phyloP scores from a whole-genome alignment of 2,888 invertebrate genomes.

The Apantesis nais region DNA sequence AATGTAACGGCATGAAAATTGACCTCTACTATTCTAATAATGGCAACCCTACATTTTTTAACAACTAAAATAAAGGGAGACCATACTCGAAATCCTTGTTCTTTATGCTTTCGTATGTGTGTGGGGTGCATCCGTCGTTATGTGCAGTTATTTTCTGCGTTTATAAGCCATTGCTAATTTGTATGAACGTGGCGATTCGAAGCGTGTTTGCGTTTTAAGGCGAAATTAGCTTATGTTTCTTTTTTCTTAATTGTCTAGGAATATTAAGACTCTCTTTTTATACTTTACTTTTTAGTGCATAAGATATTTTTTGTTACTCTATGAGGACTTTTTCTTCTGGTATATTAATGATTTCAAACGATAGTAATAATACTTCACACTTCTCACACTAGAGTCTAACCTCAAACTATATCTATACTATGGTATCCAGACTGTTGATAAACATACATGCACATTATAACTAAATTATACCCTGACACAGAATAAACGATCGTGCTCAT shows the following conservation, averaged over 20 bases:
- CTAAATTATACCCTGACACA: too few species aligned
- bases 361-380: too few species aligned
- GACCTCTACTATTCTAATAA: neutral
- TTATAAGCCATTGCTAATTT: slow-evolving; percentile 66
- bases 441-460: too few species aligned
- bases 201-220: slow-evolving; percentile 15
- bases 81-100: slow-evolving; percentile 29
- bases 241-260: neutral
- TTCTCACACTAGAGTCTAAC: too few species aligned
- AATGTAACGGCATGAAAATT: neutral
- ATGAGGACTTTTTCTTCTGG: too few species aligned
- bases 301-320: neutral
- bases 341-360: too few species aligned
- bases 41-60: slow-evolving; percentile 13
- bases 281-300: neutral
- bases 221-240: neutral
- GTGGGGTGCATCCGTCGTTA: slow-evolving; percentile 70
- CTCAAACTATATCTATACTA: too few species aligned
- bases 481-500: too few species aligned
- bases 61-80: slow-evolving; percentile 20
- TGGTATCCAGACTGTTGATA: too few species aligned
- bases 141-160: slow-evolving; percentile 70
- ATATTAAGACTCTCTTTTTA: neutral
- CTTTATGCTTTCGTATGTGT: slow-evolving; percentile 39
- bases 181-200: slow-evolving; percentile 41